Evolutionary conservation across 2,797 vertebrate species (phyloP).

Genomic region (Diplodus puntazzo): DNA sequence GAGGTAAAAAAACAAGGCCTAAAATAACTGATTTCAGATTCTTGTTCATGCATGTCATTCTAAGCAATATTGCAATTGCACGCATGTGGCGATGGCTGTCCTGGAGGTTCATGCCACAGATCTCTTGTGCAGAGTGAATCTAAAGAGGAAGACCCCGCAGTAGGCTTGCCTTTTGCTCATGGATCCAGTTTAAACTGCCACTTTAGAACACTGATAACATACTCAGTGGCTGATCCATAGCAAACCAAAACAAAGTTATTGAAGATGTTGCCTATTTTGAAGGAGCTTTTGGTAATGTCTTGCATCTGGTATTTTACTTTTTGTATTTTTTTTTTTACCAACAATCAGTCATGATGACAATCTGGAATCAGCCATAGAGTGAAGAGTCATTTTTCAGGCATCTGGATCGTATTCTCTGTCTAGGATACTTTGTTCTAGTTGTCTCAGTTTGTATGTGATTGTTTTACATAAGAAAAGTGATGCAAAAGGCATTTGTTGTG

Average conservation of each 20-base stretch:
- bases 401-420: slow-evolving; percentile 52
- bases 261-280: slow-evolving; percentile 37
- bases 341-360: slow-evolving; percentile 16
- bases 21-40: slow-evolving; percentile 26
- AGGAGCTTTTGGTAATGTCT: slow-evolving; percentile 15
- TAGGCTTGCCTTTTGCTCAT: slow-evolving; percentile 28
- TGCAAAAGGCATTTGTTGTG: background rate
- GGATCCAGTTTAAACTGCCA: slow-evolving; percentile 43
- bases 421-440: slow-evolving; percentile 16
- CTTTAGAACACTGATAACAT: slow-evolving; percentile 37
- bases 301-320: slow-evolving; percentile 32
- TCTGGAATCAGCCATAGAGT: slow-evolving; percentile 27
- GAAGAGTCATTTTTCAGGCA: slow-evolving; percentile 29
- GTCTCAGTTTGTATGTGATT: slow-evolving; percentile 24
- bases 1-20: slow-evolving; percentile 27
- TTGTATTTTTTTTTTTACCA: slow-evolving; percentile 1
- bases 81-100: slow-evolving; percentile 33
- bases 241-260: slow-evolving; percentile 25
- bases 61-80: slow-evolving; percentile 39
- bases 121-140: slow-evolving; percentile 32
- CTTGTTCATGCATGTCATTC: slow-evolving; percentile 1
- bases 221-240: slow-evolving; percentile 26
- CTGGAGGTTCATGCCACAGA: slow-evolving; percentile 48
- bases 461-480: slow-evolving; percentile 4
- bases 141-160: slow-evolving; percentile 49